A percentile compares a stretch with the other conserved stretches of the same genome.
phyloP scores from a whole-genome alignment of 2,797 vertebrate genomes.

The Carapus acus region DNA sequence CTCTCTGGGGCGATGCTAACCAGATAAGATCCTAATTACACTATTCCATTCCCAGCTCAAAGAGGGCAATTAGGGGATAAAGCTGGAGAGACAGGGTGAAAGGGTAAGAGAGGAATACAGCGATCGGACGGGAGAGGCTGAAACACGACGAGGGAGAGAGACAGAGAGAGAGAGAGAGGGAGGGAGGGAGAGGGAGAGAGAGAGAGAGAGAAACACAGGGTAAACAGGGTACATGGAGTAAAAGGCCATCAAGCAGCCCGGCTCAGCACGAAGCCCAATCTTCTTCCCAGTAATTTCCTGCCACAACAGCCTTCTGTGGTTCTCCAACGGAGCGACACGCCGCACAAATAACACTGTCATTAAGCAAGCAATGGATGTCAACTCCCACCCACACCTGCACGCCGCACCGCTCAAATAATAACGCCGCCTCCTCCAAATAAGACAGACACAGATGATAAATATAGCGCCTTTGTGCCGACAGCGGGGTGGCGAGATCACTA shows the following conservation, averaged over 20 bases:
- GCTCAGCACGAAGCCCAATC: constrained; percentile 68
- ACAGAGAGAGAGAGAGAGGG: constrained; percentile 27
- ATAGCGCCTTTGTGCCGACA: constrained; percentile 16
- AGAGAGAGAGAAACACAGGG: constrained; percentile 11
- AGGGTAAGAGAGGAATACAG: constrained; percentile 39
- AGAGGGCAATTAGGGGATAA: constrained; percentile 68
- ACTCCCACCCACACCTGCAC: constrained; percentile 71
- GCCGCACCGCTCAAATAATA: constrained; percentile 47
- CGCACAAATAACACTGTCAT: constrained; percentile 69
- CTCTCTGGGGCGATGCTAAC: constrained; percentile 62
- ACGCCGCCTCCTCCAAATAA: constrained; percentile 33
- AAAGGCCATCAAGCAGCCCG: constrained; percentile 46
- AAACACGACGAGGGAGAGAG: constrained; percentile 23
- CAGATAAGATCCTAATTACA: constrained; percentile 75
- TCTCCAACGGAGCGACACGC: constrained; percentile 55
- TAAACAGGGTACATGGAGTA: not conserved
- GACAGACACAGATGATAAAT: constrained; percentile 50
- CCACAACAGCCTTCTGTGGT: constrained; percentile 59
- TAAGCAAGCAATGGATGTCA: constrained; percentile 64
- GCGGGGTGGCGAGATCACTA: constrained; percentile 15
- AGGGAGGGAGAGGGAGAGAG: constrained; percentile 28
- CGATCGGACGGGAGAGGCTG: too few species aligned
- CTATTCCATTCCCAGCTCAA: constrained; percentile 67
- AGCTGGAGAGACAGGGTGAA: constrained; percentile 50
- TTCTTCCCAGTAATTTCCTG: constrained; percentile 74